Evolutionary conservation across 2,113 vertebrate genomes (phyloP).

Genomic region (Crotalus viridis): DNA sequence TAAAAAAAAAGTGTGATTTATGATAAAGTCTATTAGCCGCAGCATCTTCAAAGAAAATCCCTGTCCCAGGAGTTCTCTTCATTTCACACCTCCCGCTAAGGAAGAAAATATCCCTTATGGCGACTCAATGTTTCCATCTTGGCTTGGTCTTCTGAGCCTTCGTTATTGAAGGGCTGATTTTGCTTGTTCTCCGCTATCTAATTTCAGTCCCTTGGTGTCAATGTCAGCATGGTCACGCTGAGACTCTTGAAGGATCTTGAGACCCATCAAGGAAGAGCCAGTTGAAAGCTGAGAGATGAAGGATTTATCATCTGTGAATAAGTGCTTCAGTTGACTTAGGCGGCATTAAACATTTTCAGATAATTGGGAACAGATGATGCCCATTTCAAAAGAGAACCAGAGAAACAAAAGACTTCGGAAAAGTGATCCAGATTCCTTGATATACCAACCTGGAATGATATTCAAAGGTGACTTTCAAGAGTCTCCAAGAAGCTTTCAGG

Average conservation of each 20-base stretch:
- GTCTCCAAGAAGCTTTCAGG: conserved; percentile 45
- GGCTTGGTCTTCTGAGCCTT: background rate
- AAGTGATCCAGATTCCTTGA: conserved; percentile 55
- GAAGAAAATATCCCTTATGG: background rate
- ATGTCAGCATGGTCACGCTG: background rate
- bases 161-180: background rate
- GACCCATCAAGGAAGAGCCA: background rate
- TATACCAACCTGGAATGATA: conserved; percentile 47
- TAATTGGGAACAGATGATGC: conserved; percentile 68
- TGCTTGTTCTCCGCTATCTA: background rate
- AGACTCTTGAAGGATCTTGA: conserved; percentile 23
- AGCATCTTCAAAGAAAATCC: background rate
- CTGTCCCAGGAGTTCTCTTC: background rate
- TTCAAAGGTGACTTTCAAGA: conserved; percentile 64
- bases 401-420: conserved; percentile 50
- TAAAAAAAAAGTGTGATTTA: background rate
- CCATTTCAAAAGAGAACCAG: conserved; percentile 45
- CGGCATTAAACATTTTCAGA: conserved; percentile 63
- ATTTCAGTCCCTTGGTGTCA: conserved; percentile 8
- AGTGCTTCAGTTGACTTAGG: conserved; percentile 65
- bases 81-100: background rate
- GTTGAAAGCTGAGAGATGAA: conserved; percentile 56
- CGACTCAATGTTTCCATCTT: background rate
- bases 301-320: conserved; percentile 62
- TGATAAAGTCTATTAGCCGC: background rate